A percentile compares a stretch with the other conserved stretches of the same genome.
phyloP scores from a whole-genome alignment of 2,113 vertebrate genomes.

The Apistogramma diplotaenia region DNA sequence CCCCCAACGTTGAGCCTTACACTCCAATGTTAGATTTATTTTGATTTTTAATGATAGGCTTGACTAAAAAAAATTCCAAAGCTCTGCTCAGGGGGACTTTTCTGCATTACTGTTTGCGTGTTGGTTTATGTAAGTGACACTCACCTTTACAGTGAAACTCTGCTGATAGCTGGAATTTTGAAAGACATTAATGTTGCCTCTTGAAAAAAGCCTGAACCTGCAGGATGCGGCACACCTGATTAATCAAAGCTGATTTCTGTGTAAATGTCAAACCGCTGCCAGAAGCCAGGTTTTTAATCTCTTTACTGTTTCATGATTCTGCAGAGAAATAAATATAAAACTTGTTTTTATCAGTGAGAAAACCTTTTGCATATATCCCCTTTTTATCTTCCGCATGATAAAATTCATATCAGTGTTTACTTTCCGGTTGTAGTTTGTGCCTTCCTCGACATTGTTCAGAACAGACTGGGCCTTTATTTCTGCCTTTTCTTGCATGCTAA shows the following conservation, averaged over 20 bases:
- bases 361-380: constrained; percentile 5
- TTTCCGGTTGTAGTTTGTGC: neutral
- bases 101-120: neutral
- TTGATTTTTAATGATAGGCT: too few relatives aligned
- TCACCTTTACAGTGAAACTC: neutral
- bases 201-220: neutral
- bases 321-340: constrained; percentile 20
- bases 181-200: neutral
- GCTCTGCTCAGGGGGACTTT: neutral
- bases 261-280: constrained; percentile 50
- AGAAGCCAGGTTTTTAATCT: constrained; percentile 24
- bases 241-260: constrained; percentile 29
- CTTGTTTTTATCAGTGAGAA: constrained; percentile 14
- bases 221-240: neutral
- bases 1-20: neutral
- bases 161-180: neutral
- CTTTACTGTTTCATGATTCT: neutral
- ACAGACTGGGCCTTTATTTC: neutral
- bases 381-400: neutral
- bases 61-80: neutral
- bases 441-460: neutral
- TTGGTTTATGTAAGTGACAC: neutral
- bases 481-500: neutral
- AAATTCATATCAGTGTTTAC: constrained; percentile 1
- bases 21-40: neutral